Evolutionary conservation across 1,140 invertebrate species (phyloP), one percentile per base, ranked within the genome.

Genomic region (Lerema accius): DNA sequence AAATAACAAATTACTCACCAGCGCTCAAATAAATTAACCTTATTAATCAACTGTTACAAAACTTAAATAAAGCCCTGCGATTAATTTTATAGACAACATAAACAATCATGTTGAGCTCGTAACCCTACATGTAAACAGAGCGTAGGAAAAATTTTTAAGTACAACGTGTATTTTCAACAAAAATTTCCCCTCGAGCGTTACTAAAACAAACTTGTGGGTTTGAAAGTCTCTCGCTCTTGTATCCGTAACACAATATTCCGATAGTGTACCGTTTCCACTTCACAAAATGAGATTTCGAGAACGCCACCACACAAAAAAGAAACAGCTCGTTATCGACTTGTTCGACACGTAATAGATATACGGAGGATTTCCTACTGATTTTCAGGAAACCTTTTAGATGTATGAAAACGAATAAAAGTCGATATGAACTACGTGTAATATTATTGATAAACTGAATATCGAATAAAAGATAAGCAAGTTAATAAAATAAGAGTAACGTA

Each of bases 261-360:
- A 58, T 46, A 58, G 15, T 42, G 53, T 58, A 45, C 32, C 53
- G 26, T 15, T 58, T 58, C 43, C 50, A 50, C 48, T 48, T 56
- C 42, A 56, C 46, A 37, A 59, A 59, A 65, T 65, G 45, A 50
- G 56, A 61, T 65, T 45, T 55, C 40, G 58, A 59, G 63, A 43
- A 46, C 35, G 39, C 40, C 35, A 55, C 26, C 26, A 39, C 37
- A 43, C 53, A 19, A 32, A 32, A 56, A 56, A 60, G 43, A 60
- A 60, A 15, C 49, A 42, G 13, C 48, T 65, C 63, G 63, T 60
- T 65, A 65, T 32, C 19, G 39, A 55, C 51, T 28, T 17, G 40
- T 26, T 26, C 28, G 32, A 53, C 32, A 16, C n/a, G 10, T 35
- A 28, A 56, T 43, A 26, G 19, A 56, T 56, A 43, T 42, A 43